phyloP scores from a whole-genome alignment of 2,888 invertebrate genomes.

The Heliconius ismenius region DNA sequence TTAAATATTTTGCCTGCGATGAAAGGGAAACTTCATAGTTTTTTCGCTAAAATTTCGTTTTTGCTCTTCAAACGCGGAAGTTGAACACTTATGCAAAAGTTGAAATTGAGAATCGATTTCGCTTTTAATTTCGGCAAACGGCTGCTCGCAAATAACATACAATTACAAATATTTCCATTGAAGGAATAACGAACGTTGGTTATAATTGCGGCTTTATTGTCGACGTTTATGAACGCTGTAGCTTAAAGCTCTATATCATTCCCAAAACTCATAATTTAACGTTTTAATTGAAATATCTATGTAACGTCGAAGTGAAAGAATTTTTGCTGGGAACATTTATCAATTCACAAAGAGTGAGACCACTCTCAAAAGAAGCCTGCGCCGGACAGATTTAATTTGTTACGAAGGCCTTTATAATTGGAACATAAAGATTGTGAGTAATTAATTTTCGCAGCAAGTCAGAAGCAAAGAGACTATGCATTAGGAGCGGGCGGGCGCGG shows the following conservation, averaged over 20 bases:
- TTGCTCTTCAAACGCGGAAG: slow-evolving; percentile 77
- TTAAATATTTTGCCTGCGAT: slow-evolving; percentile 80
- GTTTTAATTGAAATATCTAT: slow-evolving; percentile 57
- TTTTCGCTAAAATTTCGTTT: slow-evolving; percentile 73
- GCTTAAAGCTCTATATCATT: slow-evolving; percentile 59
- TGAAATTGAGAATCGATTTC: slow-evolving; percentile 72
- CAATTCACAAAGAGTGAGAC: slow-evolving; percentile 81
- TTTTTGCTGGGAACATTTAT: slow-evolving; percentile 79
- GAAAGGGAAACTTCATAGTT: slow-evolving; percentile 80
- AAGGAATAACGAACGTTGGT: slow-evolving; percentile 55
- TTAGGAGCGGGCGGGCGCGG: slow-evolving; percentile 57
- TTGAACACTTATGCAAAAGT: slow-evolving; percentile 78
- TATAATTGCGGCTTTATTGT: slow-evolving; percentile 62
- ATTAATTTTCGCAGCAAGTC: slow-evolving; percentile 82
- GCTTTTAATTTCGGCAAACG: slow-evolving; percentile 65
- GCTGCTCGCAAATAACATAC: slow-evolving; percentile 67
- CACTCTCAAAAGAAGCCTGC: slow-evolving; percentile 81
- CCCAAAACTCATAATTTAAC: slow-evolving; percentile 66
- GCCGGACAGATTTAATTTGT: slow-evolving; percentile 82
- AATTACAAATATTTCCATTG: slow-evolving; percentile 68
- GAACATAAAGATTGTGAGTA: slow-evolving; percentile 83
- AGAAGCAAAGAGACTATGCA: slow-evolving; percentile 79
- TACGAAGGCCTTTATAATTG: slow-evolving; percentile 83
- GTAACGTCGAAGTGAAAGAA: slow-evolving; percentile 73
- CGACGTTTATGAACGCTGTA: slow-evolving; percentile 55